These are phyloP conservation scores for Strix aluco DNA, from an alignment of 2,113 vertebrate genomes.

Conservation along the genomic window DNA sequence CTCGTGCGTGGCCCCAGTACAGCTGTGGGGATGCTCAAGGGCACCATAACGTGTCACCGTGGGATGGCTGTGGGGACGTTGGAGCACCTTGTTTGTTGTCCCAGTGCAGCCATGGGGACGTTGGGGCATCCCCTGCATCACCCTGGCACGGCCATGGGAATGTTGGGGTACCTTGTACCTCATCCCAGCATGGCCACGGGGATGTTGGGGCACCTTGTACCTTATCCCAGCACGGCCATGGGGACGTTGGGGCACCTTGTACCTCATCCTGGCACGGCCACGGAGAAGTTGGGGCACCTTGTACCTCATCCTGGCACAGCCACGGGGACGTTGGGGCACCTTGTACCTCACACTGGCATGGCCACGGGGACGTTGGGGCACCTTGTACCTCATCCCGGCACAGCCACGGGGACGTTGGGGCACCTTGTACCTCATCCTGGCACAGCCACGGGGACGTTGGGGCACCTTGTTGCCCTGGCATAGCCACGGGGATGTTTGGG, in stretches of 20 bases:
- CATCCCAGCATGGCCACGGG: too few relatives aligned
- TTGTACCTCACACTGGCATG: fast-evolving
- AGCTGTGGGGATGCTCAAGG: neutral
- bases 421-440: neutral
- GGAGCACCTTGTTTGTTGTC: too few relatives aligned
- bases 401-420: neutral
- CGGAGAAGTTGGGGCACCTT: neutral
- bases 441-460: fast-evolving
- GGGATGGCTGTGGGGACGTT: neutral
- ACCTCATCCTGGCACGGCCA: too few relatives aligned
- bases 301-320: fast-evolving
- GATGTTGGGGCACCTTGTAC: neutral
- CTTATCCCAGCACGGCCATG: neutral
- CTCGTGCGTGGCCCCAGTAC: neutral
- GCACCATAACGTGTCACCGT: neutral
- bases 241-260: neutral
- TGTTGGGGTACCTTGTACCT: too few relatives aligned
- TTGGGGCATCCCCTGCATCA: fast-evolving
- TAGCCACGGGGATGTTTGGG: too few relatives aligned
- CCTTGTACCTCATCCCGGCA: too few relatives aligned
- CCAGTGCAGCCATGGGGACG: fast-evolving
- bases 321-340: fast-evolving
- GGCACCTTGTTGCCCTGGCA: neutral
- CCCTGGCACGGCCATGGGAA: fast-evolving
- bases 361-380: too few relatives aligned